Conservation (phyloP, 2,797 vertebrate species). For the Chaetophractus vellerosus region DNA sequence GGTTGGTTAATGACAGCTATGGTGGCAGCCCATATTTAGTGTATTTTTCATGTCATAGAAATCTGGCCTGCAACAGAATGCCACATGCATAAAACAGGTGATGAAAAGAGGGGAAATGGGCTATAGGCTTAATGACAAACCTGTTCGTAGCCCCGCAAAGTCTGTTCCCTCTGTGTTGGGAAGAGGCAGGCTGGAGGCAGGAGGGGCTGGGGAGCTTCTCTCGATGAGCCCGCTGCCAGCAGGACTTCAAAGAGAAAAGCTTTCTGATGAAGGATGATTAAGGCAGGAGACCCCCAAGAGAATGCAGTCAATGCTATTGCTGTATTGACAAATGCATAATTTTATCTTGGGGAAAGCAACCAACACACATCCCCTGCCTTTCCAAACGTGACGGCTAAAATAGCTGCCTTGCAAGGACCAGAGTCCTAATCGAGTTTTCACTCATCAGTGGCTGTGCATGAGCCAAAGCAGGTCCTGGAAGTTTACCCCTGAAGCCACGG, state of each 20-base stretch:
- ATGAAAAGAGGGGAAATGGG: not conserved
- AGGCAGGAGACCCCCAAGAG: conserved; percentile 40
- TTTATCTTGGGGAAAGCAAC: conserved; percentile 1
- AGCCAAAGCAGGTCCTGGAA: conserved; percentile 34
- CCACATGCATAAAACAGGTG: conserved; percentile 63
- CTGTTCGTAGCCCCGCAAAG: not conserved
- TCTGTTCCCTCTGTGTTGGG: not conserved
- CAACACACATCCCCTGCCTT: conserved; percentile 61
- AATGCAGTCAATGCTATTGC: not conserved
- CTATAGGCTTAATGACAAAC: not conserved
- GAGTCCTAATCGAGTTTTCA: conserved; percentile 55
- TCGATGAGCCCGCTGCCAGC: not conserved
- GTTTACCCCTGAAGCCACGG: conserved; percentile 18
- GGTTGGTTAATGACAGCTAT: conserved; percentile 75
- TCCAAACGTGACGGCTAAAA: conserved; percentile 62
- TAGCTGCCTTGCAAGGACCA: conserved; percentile 50
- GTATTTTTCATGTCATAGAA: conserved; percentile 74
- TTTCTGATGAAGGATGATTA: conserved; percentile 56
- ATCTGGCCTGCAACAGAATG: conserved; percentile 65
- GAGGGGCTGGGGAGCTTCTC: not conserved
- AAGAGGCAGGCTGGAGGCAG: not conserved
- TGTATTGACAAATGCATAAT: conserved; percentile 62
- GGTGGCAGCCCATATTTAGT: conserved; percentile 49
- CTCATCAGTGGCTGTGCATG: conserved; percentile 47
- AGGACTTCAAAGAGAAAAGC: conserved; percentile 38